Base-by-base conservation (phyloP, 2,113 vertebrate species). In the Sinocyclocheilus rhinocerous region DNA sequence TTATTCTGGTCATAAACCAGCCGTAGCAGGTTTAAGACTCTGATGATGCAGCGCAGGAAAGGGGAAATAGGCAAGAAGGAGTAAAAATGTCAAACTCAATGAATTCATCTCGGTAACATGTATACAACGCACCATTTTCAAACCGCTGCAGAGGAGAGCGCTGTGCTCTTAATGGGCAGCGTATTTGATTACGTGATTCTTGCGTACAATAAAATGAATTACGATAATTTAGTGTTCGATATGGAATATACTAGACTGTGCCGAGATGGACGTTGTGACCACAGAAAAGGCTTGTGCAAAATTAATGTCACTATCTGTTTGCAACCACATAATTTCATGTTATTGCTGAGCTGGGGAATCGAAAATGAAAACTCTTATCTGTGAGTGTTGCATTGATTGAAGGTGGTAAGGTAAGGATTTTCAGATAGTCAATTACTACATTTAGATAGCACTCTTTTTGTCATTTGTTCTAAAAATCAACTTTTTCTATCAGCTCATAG, bases 401-500 rank as follows among this genome's bases (percentile, higher is more conserved):
- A 79, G 72, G 57, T 85, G 78, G 83, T 85, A 83, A 69, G 77
- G 79, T 80, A 85, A 80, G 80, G 57, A 76, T 89, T 89, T 89
- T 89, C 63, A 87, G 85, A 89, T 89, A 84, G 83, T 52, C 82
- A 89, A 87, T 89, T 83, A 87, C 55, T 85, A 59, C 86, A 75
- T 83, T 89, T 79, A 83, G 83, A 87, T 87, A 85, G 81, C 63
- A n/a, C 65, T 82, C 78, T 84, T 57, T 77, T 52, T 82, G 65
- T 42, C 70, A 81, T 89, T 84, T 77, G 24, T 84, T 57, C 36
- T 84, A 92, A 91, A 33, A 93, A 94, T 94, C 93, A 93, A 90
- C 91, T 91, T 93, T 93, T 94, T 91, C 90, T 88, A 92, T 94
- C 92, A 92, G 90, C 92, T 92, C 86, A 85, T 87, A 92, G 91